Evolutionary conservation across 2,113 vertebrate genomes (phyloP), one percentile per base, ranked within the genome.

Genomic region (Microcebus murinus): DNA sequence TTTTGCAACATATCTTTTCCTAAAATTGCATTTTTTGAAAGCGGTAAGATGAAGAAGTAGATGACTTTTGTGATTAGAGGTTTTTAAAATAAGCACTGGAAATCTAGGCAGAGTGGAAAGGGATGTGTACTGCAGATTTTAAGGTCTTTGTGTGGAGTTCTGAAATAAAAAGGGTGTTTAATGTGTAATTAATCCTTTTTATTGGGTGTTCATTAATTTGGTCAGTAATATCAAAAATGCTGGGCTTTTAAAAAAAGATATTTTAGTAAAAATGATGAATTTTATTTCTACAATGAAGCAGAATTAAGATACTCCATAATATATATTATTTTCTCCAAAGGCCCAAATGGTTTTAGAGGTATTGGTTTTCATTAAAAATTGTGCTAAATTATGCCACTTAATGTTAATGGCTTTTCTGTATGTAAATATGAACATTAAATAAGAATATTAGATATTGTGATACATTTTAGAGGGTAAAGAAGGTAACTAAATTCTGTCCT

Each of bases 401-500:
- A 82, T 96, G 42, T 82, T 91, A 65, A 82, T 79, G 31, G 27
- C 14, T 89, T 96, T 87, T 92, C 45, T 81, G 21, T 57, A 29
- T 97, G 2, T 96, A 85, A 93, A 95, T 95, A 27, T 91, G n/a
- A 94, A 90, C 27, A 92, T 92, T 95, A 90, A 42, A 34, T 76
- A 61, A 55, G 84, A 91, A 74, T 68, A 74, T 89, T 97, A 81
- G 17, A 73, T 92, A 87, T 27, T 85, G 50, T 73, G 65, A 74
- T 71, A 73, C 73, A 89, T 93, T 96, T 92, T 90, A 93, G 31
- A 91, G 80, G 3, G 55, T 77, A 80, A 94, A 92, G 87, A 29
- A 61, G 42, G 9, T 87, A 79, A 90, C 70, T 73, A 81, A 59
- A 17, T 70, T 50, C 90, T 97, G 39, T 86, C 25, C 18, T 95